phyloP scores from a whole-genome alignment of 2,888 invertebrate species.

The Alcis repandata region DNA sequence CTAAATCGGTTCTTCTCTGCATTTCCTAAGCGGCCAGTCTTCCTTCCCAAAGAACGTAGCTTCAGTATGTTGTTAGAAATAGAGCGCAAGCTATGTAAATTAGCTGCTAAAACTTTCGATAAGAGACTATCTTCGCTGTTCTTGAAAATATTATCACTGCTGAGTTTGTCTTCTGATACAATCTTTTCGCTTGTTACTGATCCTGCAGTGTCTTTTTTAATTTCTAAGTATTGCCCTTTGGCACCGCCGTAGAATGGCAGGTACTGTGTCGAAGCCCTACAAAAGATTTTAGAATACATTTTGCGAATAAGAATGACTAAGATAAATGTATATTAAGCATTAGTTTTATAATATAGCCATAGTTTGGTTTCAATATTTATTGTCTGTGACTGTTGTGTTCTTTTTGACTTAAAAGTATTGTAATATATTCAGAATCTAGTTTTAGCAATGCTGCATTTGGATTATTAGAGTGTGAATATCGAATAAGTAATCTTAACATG shows the following conservation, averaged over 20 bases:
- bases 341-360: background rate
- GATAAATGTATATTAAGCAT: background rate
- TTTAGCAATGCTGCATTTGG: background rate
- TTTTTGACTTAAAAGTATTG: background rate
- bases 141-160: constrained; percentile 74
- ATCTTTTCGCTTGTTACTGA: constrained; percentile 80
- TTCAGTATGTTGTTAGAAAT: constrained; percentile 87
- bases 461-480: background rate
- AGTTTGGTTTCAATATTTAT: background rate
- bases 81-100: constrained; percentile 86
- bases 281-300: background rate
- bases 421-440: background rate
- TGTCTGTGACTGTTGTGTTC: too few relatives aligned
- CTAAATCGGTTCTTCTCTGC: constrained; percentile 86
- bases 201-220: constrained; percentile 85
- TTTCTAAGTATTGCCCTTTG: constrained; percentile 89
- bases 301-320: background rate
- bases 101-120: constrained; percentile 79
- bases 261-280: constrained; percentile 71
- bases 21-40: constrained; percentile 83
- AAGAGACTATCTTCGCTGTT: constrained; percentile 74
- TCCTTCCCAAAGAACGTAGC: constrained; percentile 88
- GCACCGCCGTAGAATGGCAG: constrained; percentile 91
- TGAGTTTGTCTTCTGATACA: constrained; percentile 77
- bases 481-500: background rate